phyloP scores from a whole-genome alignment of 2,888 invertebrate genomes.

The Spilosoma lubricipeda region DNA sequence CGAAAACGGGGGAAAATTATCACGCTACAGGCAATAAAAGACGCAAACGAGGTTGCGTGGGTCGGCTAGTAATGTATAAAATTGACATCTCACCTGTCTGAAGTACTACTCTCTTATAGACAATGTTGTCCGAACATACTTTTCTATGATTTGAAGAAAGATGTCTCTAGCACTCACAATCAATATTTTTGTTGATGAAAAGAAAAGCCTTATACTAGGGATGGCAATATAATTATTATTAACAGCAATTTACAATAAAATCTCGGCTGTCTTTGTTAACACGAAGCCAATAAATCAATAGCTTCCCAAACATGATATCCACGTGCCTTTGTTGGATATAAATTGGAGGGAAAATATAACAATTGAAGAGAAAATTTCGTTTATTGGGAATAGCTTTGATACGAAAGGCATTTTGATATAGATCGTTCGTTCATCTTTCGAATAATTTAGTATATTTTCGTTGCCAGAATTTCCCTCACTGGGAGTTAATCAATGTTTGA shows the following conservation, averaged over 20 bases:
- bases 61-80: too few relatives aligned
- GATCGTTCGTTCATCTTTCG: slow-evolving; percentile 23
- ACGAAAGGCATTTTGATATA: slow-evolving; percentile 32
- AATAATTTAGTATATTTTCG: slow-evolving; percentile 39
- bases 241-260: background rate
- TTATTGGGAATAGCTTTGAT: slow-evolving; percentile 34
- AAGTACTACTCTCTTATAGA: background rate
- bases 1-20: too few relatives aligned
- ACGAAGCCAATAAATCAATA: background rate
- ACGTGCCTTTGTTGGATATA: slow-evolving; percentile 28
- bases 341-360: slow-evolving; percentile 35
- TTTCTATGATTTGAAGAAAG: background rate
- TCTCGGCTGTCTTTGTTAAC: background rate
- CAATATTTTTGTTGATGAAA: background rate
- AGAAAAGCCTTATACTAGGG: background rate
- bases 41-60: too few relatives aligned
- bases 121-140: background rate
- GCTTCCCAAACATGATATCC: slow-evolving; percentile 17
- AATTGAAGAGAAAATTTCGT: slow-evolving; percentile 17
- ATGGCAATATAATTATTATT: background rate
- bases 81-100: too few relatives aligned
- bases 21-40: too few relatives aligned
- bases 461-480: slow-evolving; percentile 17
- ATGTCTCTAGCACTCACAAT: background rate
- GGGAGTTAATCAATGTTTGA: slow-evolving; percentile 35